Percentiles rank a stretch among this genome's conserved stretches.
These are phyloP conservation scores for Apodemus agrarius DNA, from an alignment of 2,797 vertebrate genomes.

Conservation along the genomic window DNA sequence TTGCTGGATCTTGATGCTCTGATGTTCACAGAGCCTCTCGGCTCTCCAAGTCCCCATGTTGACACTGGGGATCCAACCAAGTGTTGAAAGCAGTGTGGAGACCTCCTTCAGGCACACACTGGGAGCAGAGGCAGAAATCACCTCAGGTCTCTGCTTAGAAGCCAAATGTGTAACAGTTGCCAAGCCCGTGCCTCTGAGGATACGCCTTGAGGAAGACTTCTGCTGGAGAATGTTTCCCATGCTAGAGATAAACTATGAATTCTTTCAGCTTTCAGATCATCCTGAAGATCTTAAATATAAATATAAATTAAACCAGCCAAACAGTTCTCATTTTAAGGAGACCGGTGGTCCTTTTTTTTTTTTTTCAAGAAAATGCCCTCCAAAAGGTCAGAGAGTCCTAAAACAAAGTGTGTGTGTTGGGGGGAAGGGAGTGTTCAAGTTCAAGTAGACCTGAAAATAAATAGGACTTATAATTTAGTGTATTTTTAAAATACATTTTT, in stretches of 20 bases:
- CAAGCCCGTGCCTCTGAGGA: constrained; percentile 66
- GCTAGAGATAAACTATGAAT: constrained; percentile 69
- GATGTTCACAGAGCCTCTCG: constrained; percentile 64
- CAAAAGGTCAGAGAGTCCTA: neutral
- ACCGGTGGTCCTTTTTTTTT: neutral
- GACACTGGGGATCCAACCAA: constrained; percentile 61
- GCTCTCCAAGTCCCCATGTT: constrained; percentile 55
- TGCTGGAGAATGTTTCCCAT: constrained; percentile 62
- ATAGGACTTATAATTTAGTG: constrained; percentile 7
- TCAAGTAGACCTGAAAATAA: constrained; percentile 23
- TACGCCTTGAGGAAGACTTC: constrained; percentile 64
- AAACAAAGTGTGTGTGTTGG: neutral
- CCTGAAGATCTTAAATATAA: constrained; percentile 61
- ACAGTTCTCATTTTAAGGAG: constrained; percentile 1
- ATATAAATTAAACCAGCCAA: constrained; percentile 64
- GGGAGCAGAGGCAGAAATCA: constrained; percentile 80
- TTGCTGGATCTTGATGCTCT: neutral
- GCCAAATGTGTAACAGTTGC: constrained; percentile 56
- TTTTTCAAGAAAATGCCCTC: constrained; percentile 25
- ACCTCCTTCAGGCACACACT: constrained; percentile 74
- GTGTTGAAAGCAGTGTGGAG: constrained; percentile 70
- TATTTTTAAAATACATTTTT: neutral
- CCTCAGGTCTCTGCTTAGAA: constrained; percentile 76
- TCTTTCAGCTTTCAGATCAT: constrained; percentile 62
- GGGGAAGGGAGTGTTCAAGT: neutral